These are phyloP conservation scores for Hippocampus barbouri DNA, from an alignment of 2,113 vertebrate species.

Conservation along the genomic window DNA sequence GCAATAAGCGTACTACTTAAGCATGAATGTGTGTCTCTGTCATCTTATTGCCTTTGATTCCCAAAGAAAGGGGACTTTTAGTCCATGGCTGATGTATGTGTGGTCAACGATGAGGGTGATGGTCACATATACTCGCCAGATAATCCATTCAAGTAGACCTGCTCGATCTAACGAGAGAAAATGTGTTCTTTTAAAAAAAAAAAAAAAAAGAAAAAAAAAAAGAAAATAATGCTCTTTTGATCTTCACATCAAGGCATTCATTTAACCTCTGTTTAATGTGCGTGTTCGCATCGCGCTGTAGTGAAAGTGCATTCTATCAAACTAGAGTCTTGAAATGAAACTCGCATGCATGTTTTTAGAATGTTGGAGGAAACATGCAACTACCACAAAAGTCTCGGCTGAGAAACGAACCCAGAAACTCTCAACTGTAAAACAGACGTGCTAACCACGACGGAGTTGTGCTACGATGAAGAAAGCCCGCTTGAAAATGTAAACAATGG, in stretches of 20 bases:
- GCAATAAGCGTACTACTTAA: slow-evolving; percentile 69
- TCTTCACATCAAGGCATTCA: background rate
- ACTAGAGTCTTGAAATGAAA: background rate
- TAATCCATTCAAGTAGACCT: background rate
- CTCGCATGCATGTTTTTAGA: too few species aligned
- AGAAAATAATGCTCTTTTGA: background rate
- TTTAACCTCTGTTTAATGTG: background rate
- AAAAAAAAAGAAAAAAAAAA: background rate
- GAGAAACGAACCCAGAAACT: too few species aligned
- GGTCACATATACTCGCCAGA: background rate
- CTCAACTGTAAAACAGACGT: too few species aligned
- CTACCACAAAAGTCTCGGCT: too few species aligned
- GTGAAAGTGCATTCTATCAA: background rate
- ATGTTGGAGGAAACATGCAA: too few species aligned
- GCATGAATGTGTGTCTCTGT: slow-evolving; percentile 61
- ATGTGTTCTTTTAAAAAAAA: background rate
- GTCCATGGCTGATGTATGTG: slow-evolving; percentile 14
- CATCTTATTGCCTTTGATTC: slow-evolving; percentile 31
- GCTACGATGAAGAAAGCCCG: background rate
- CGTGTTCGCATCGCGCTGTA: background rate
- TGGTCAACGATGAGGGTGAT: background rate
- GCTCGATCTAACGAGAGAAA: background rate
- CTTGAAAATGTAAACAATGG: background rate
- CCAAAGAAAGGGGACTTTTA: slow-evolving; percentile 10
- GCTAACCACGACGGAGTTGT: too few species aligned